Evolutionary conservation across 37 sponge, comb jelly and placozoan genomes (phyloP), one percentile per base, ranked within the genome.

Genomic region (Halichondria panicea): DNA sequence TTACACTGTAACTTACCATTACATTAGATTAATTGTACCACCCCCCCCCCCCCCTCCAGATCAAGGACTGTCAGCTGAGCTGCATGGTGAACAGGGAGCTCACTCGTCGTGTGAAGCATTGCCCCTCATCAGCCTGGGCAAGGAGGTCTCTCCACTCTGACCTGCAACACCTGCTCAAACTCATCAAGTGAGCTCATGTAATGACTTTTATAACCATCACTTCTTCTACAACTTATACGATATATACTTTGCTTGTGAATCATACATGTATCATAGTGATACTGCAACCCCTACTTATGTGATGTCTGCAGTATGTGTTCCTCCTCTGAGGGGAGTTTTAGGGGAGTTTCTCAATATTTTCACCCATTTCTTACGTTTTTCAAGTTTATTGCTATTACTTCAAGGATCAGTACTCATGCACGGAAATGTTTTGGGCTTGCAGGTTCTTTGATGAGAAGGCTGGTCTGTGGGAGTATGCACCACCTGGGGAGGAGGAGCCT

Each of bases 41-140:
- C n/a, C n/a, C n/a, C n/a, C n/a, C n/a, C n/a, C 64, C 31, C 34
- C 48, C 31, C 32, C 9, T 71, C 1, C 74, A 90, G 91, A 55
- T 90, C 2, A 82, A 78, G 36, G 84, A 85, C 63, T 59, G 59
- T 37, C 78, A 81, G 39, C 76, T 96, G 72, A 86, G 65, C 39
- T 88, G 91, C 50, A 80, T 78, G 74, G 79, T 84, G 38, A 96
- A 96, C 78, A 65, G 97, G 45, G 97, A 96, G 13, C 85, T 96
- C 2, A 86, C 88, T 15, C 64, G 94, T 2, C 46, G 97, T 24
- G 88, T 96, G 36, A 92, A 92, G 78, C 63, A 72, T 7, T 55
- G 84, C 8, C 35, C 79, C 1, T 39, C 66, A 4, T 21, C 79
- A 18, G 41, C 83, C 1, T 85, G 82, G 65, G 52, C 66, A 21